phyloP scores from a whole-genome alignment of 2,797 vertebrate species.

The Diglossa cyanea region DNA sequence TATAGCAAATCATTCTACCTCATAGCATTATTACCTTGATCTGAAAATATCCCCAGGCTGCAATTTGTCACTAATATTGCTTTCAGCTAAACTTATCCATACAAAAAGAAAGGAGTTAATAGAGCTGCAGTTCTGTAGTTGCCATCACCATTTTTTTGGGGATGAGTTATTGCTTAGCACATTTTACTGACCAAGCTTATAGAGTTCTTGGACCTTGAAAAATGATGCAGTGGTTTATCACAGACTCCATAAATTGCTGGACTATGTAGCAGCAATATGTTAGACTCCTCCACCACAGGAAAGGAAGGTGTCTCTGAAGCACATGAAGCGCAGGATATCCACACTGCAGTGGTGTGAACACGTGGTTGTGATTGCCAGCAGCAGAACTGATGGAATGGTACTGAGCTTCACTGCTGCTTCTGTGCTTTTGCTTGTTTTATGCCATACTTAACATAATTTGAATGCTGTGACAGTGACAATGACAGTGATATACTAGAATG shows the following conservation, averaged over 20 bases:
- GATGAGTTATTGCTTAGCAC: conserved; percentile 48
- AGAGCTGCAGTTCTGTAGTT: conserved; percentile 51
- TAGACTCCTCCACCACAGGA: neutral
- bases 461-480: conserved; percentile 14
- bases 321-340: neutral
- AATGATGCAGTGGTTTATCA: conserved; percentile 40
- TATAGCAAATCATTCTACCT: conserved; percentile 52
- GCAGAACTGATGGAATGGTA: neutral
- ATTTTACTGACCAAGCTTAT: conserved; percentile 62
- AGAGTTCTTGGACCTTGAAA: conserved; percentile 62
- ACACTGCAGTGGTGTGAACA: neutral
- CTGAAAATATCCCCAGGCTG: conserved; percentile 56
- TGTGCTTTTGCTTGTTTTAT: conserved; percentile 45
- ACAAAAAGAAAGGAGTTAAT: conserved; percentile 35
- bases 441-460: neutral
- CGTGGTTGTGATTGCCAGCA: neutral
- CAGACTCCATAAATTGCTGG: conserved; percentile 36
- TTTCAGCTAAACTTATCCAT: conserved; percentile 48
- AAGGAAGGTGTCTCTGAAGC: neutral
- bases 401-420: neutral
- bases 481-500: neutral
- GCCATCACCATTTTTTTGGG: conserved; percentile 1
- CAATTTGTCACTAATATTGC: conserved; percentile 58
- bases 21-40: conserved; percentile 61
- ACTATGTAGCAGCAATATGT: neutral